These are phyloP conservation scores for Dicaeum eximium DNA, from an alignment of 2,113 vertebrate genomes.

Conservation along the genomic window DNA sequence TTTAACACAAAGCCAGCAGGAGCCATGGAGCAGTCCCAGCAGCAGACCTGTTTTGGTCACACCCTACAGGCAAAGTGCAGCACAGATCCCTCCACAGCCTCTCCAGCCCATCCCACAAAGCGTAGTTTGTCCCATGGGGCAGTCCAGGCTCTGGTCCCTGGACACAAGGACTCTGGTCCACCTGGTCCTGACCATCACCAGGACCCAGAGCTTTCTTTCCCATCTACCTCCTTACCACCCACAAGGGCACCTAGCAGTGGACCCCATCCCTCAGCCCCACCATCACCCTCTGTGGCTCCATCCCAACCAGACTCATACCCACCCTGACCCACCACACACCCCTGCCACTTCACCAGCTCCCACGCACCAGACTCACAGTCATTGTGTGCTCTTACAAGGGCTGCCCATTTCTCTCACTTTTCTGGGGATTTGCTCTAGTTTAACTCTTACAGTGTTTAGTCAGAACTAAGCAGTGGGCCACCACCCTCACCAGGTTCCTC, in stretches of 20 bases:
- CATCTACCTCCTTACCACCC: background rate
- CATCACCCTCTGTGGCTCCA: background rate
- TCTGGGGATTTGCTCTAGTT: background rate
- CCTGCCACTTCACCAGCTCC: background rate
- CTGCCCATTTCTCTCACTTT: background rate
- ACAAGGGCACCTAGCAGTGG: fast-evolving
- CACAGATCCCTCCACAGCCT: background rate
- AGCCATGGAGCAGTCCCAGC: background rate
- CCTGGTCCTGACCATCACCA: background rate
- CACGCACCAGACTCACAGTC: fast-evolving
- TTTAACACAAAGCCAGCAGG: background rate
- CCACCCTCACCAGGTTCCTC: background rate
- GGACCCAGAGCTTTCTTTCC: background rate
- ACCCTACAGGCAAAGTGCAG: background rate
- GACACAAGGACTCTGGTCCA: background rate
- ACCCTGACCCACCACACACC: too few relatives aligned
- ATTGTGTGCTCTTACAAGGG: background rate
- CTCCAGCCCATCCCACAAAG: background rate
- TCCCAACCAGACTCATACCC: too few relatives aligned
- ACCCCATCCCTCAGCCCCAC: background rate
- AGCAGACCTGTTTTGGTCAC: background rate
- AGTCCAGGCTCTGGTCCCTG: background rate
- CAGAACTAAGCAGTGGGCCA: background rate
- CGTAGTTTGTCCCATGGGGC: fast-evolving
- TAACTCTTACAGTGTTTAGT: fast-evolving